A percentile compares a stretch with the other conserved stretches of the same genome.
Conservation (phyloP, 2,113 vertebrate genomes). For the Seriola dumerili region DNA sequence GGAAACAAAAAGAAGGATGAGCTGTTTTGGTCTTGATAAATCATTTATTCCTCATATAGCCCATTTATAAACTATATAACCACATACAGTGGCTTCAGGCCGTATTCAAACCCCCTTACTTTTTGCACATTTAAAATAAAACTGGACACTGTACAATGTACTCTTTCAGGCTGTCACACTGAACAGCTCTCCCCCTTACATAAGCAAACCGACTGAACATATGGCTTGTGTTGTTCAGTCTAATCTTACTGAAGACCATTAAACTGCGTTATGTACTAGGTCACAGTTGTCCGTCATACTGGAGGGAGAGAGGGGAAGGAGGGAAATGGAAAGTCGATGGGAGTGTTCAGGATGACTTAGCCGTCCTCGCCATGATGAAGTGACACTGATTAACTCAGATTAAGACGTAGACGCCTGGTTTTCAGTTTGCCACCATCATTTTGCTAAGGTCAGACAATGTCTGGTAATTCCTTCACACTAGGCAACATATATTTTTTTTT, state of each 20-base stretch:
- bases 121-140: not conserved
- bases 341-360: conserved; percentile 63
- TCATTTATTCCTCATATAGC: not conserved
- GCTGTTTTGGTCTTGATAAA: not conserved
- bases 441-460: conserved; percentile 1
- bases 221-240: conserved; percentile 43
- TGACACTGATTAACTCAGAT: conserved; percentile 68
- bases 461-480: conserved; percentile 21
- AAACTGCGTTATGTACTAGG: conserved; percentile 55
- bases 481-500: not conserved
- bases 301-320: conserved; percentile 15
- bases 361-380: conserved; percentile 60
- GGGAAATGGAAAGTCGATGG: conserved; percentile 65
- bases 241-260: conserved; percentile 59
- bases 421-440: conserved; percentile 36
- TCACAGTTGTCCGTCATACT: conserved; percentile 69
- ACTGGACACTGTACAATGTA: not conserved
- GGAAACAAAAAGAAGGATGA: not conserved
- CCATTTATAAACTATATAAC: not conserved
- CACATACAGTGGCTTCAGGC: not conserved
- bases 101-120: not conserved
- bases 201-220: conserved; percentile 39
- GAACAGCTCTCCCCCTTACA: conserved; percentile 18
- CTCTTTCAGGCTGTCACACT: not conserved
- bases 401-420: conserved; percentile 59